Percentiles rank a stretch among this genome's conserved stretches.
phyloP scores from a whole-genome alignment of 2,888 invertebrate genomes.

The Melieria omissa region DNA sequence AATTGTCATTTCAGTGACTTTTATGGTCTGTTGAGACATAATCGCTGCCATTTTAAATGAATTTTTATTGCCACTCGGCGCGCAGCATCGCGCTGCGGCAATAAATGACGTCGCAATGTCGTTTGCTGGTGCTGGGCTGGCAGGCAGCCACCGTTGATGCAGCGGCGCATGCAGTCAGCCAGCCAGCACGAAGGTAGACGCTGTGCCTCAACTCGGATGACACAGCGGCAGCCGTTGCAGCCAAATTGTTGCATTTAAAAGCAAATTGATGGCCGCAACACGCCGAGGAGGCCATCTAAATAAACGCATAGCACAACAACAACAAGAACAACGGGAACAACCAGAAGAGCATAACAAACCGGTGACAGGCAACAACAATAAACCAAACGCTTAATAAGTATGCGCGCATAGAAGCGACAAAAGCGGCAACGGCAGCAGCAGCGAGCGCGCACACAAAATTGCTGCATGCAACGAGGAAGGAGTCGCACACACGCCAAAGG shows the following conservation, averaged over 20 bases:
- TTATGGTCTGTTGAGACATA: slow-evolving; percentile 67
- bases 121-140: slow-evolving; percentile 10
- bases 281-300: slow-evolving; percentile 14
- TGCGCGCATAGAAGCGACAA: slow-evolving; percentile 42
- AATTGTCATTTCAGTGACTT: slow-evolving; percentile 66
- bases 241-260: slow-evolving; percentile 55
- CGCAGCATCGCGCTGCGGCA: slow-evolving; percentile 20
- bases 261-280: slow-evolving; percentile 61
- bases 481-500: slow-evolving; percentile 18
- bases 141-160: no score
- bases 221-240: slow-evolving; percentile 37
- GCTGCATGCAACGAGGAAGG: not conserved
- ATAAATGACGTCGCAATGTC: slow-evolving; percentile 28
- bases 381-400: slow-evolving; percentile 59
- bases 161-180: slow-evolving; percentile 15
- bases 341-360: not conserved
- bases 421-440: slow-evolving; percentile 21
- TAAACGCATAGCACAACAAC: slow-evolving; percentile 48
- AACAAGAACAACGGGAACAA: slow-evolving; percentile 45
- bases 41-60: slow-evolving; percentile 67
- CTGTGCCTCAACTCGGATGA: slow-evolving; percentile 21
- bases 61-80: slow-evolving; percentile 63
- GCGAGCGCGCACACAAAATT: slow-evolving; percentile 19
- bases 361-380: slow-evolving; percentile 40
- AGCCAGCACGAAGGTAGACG: slow-evolving; percentile 4